phyloP scores from a whole-genome alignment of 2,797 vertebrate genomes.

The Falco rusticolus region DNA sequence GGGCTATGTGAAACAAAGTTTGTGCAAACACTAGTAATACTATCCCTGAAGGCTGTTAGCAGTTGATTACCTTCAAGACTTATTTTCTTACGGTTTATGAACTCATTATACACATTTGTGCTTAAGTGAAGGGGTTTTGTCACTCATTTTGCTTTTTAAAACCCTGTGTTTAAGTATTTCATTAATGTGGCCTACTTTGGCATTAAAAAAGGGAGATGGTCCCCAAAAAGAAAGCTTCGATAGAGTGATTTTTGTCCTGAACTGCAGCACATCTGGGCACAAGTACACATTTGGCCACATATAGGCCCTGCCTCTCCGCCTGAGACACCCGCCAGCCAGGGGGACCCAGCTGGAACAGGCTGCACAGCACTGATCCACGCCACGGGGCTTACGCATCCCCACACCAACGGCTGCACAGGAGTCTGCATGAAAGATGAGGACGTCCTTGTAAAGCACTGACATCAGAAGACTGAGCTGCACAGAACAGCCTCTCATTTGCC shows the following conservation, averaged over 20 bases:
- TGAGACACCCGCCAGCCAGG: neutral
- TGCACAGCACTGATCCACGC: neutral
- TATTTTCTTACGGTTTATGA: neutral
- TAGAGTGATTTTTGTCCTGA: neutral
- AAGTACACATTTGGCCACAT: neutral
- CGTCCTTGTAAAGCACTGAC: neutral
- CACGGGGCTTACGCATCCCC: neutral
- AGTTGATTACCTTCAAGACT: neutral
- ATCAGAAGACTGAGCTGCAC: neutral
- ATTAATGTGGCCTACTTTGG: neutral
- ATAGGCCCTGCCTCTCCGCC: neutral
- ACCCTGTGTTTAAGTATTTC: neutral
- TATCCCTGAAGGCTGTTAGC: neutral
- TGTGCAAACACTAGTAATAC: neutral
- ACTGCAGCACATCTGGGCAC: neutral
- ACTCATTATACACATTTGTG: neutral
- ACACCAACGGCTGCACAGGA: accelerated
- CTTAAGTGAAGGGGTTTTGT: neutral
- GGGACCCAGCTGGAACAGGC: neutral
- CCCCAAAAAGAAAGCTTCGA: neutral
- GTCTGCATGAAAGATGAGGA: neutral
- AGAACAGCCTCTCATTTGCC: neutral
- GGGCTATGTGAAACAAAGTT: neutral
- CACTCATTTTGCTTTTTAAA: neutral
- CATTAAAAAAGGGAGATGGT: neutral